Percentiles rank a stretch among this genome's conserved stretches.
These are phyloP conservation scores for Heteromyza rotundicornis DNA, from an alignment of 2,888 invertebrate genomes.

Conservation along the genomic window DNA sequence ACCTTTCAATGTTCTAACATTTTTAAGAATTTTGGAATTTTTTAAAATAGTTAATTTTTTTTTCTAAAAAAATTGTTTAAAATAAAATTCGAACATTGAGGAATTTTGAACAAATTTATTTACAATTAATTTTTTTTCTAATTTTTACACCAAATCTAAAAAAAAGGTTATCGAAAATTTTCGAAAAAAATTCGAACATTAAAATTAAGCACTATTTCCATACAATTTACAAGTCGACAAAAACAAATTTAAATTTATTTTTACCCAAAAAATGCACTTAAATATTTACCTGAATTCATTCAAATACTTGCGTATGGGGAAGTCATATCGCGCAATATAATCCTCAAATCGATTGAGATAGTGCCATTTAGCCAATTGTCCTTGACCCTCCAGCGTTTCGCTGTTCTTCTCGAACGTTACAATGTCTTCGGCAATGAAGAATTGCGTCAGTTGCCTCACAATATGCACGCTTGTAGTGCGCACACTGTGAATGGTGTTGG, in stretches of 20 bases:
- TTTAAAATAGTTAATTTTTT: too few species aligned
- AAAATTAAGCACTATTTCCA: too few species aligned
- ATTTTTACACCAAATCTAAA: too few species aligned
- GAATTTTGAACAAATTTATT: too few species aligned
- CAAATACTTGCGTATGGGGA: constrained; percentile 49
- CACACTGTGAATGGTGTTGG: constrained; percentile 44
- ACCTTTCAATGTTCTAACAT: too few species aligned
- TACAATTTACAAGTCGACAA: too few species aligned
- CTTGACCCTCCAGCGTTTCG: constrained; percentile 40
- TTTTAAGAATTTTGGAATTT: too few species aligned
- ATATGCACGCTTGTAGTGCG: constrained; percentile 47
- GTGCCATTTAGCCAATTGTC: constrained; percentile 49
- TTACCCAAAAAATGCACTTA: background rate
- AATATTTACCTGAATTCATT: constrained; percentile 52
- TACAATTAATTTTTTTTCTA: too few species aligned
- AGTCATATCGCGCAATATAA: constrained; percentile 50
- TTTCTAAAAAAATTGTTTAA: too few species aligned
- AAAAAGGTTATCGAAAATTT: too few species aligned
- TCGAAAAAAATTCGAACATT: too few species aligned
- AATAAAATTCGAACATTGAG: too few species aligned
- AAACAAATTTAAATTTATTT: constrained; percentile 1
- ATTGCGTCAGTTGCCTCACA: constrained; percentile 46
- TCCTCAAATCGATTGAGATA: constrained; percentile 53
- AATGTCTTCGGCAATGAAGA: constrained; percentile 54
- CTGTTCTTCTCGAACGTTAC: constrained; percentile 48